Conservation (phyloP, 2,888 invertebrate species). For the Miltochrista miniata region DNA sequence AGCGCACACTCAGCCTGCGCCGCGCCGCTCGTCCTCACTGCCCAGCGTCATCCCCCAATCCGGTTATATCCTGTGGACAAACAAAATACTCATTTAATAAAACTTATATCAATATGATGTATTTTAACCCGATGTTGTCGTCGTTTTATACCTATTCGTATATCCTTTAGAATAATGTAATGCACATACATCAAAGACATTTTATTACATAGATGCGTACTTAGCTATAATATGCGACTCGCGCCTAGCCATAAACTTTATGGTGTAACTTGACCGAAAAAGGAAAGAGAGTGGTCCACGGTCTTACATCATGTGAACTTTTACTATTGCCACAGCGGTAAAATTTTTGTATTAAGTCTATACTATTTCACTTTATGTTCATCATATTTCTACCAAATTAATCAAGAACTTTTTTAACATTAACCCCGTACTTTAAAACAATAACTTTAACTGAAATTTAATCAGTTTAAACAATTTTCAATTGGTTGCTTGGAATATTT, state of each 20-base stretch:
- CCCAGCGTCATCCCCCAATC: constrained; percentile 70
- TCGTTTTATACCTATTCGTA: background rate
- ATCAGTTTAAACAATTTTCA: no score
- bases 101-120: background rate
- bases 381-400: no score
- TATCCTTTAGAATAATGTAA: constrained; percentile 10
- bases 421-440: no score
- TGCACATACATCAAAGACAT: constrained; percentile 19
- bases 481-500: no score
- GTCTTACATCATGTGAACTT: constrained; percentile 27
- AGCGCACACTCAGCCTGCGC: constrained; percentile 72
- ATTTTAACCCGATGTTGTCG: background rate
- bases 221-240: constrained; percentile 27
- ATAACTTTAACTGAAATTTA: no score
- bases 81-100: constrained; percentile 2
- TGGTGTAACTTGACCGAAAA: constrained; percentile 31
- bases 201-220: constrained; percentile 27
- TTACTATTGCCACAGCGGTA: no score
- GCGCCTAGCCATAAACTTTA: constrained; percentile 33
- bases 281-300: constrained; percentile 22
- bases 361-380: no score
- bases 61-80: constrained; percentile 56
- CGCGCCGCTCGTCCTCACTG: constrained; percentile 68
- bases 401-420: no score
- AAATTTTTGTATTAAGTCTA: no score